Evolutionary conservation across 1,140 invertebrate genomes (phyloP), one percentile per base, ranked within the genome.

Genomic region (Archivesica marissinica): DNA sequence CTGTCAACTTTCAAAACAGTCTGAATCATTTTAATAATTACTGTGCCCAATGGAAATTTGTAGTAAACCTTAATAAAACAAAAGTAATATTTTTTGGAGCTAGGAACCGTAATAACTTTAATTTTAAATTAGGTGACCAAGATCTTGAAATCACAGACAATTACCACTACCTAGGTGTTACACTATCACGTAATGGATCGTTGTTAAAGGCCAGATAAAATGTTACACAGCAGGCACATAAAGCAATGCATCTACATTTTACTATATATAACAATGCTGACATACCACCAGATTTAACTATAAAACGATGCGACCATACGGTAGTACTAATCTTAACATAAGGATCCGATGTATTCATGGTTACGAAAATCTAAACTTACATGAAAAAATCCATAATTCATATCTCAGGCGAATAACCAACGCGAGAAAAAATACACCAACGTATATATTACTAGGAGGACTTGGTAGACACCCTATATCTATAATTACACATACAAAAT

Each of bases 41-140:
- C 41, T 85, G 83, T 68, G n/a, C 52, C 3, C 15, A 13, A n/a
- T 85, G 83, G 83, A 77, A 79, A 52, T 56, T 85, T 33, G n/a
- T 41, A n/a, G 33, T 78, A 35, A 85, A 85, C 54, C 25, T 30
- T 23, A 50, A 39, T 35, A 78, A 85, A 78, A 78, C 74, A 39
- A 86, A 81, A 56, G 41, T 70, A 28, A 76, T 86, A 3, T 23
- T 86, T 39, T 81, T 86, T 66, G 30, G 74, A 1, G 0, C 39
- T 6, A 28, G 78, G 35, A 68, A 81, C 17, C 52, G 25, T 23
- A 20, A 15, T 9, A 68, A 54, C n/a, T 77, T 59, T 28, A 35
- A 77, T 9, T 77, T 77, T 44, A 77, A 33, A 39, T 41, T 56
- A 25, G 75, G 75, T 6, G 25, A 77, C 25, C 20, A 77, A 3